Evolutionary conservation across 2,888 invertebrate genomes (phyloP), one percentile per base, ranked within the genome.

Genomic region (Drosophila falleni): DNA sequence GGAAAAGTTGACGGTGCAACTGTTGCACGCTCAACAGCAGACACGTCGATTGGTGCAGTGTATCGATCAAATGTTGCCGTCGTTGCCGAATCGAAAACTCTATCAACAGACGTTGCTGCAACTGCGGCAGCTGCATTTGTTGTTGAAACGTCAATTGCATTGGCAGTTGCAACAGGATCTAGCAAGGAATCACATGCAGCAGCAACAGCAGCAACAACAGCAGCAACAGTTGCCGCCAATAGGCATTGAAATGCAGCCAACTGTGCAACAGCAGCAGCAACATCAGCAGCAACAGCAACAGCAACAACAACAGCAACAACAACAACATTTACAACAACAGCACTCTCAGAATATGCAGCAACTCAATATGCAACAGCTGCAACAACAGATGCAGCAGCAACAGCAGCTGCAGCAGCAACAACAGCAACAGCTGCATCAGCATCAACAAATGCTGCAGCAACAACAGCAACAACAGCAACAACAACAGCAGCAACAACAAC

Each of bases 51-150:
- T 74, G 29, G 5, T 62, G 33, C 50, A 55, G 23, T 23, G 41
- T 42, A 51, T 74, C 5, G 71, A 62, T 0, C 61, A 76, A 37
- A 13, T 76, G 58, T 9, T 76, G 61, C 71, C 76, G 1, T 44
- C 37, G 37, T 5, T 76, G 61, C 50, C 65, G 11, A 65, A 74
- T 62, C 77, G 37, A 0, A 54, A 51, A 41, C 33, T 42, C 6
- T 71, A 71, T 15, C 41, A 65, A 37, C 46, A 39, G 29, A 41
- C 42, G 6, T 8, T 72, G 55, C 16, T 3, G 44, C 72, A 71
- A 16, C 50, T 74, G 71, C 50, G n/a, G 0, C 61, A 51, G 33
- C n/a, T 76, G 54, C 54, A 68, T n/a, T 0, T 26, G 9, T 31
- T 73, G 37, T 16, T 73, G n/a, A 73, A 73, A 23, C 62, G 54